Evolutionary conservation across 2,113 vertebrate species (phyloP), one percentile per base, ranked within the genome.

Genomic region (Cephalophus harveyi): DNA sequence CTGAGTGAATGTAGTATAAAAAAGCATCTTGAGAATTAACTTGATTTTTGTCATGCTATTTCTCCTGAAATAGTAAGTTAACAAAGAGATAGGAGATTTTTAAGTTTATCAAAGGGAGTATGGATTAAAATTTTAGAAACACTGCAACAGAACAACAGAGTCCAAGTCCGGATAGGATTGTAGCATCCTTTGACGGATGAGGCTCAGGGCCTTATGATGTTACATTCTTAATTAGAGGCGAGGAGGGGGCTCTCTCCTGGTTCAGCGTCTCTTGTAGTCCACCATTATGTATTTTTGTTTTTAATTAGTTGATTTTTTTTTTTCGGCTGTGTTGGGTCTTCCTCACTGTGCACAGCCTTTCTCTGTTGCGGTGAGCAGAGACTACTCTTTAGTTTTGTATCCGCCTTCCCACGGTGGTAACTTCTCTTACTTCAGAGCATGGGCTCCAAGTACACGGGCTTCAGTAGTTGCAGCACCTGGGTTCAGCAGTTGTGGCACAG

Each of bases 21-120:
- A 87, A 27, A 54, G n/a, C 13, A 16, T 82, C 71, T 28, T 15
- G 48, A 67, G 27, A 91, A 78, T 95, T 85, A 94, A 48, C 55
- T 76, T 67, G 27, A 33, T 92, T 94, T 90, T 28, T 30, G 46
- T 78, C 81, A 13, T 97, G 59, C 83, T 74, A 16, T 64, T 95
- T 96, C 28, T 91, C 97, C 71, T 54, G 71, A 96, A 93, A 93
- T 78, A 55, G 7, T 50, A 96, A 94, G 88, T 23, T 54, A 28
- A 84, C 83, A 87, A 85, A 79, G 16, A 16, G 52, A 76, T 83
- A 46, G 40, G 62, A 94, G 50, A 79, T 84, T 96, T 91, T 87
- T 33, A 93, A 93, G 55, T 76, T n/a, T 87, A 78, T 57, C 43
- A 28, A 85, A 71, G 25, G 36, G 60, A 89, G 21, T 13, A 62